phyloP scores from a whole-genome alignment of 2,797 vertebrate genomes.

The Schizopygopsis pylzovi region DNA sequence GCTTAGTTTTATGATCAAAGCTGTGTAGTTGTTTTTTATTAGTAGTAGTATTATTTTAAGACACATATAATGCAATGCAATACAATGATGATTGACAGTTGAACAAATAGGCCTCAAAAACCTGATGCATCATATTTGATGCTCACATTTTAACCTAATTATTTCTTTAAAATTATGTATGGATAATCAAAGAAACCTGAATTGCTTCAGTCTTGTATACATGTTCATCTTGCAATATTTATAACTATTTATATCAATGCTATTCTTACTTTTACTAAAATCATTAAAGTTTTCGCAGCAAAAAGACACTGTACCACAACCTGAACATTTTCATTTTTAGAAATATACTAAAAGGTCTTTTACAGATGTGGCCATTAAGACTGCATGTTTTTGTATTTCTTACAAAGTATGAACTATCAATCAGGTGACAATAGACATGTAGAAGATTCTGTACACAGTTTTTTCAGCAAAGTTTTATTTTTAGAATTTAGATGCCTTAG shows the following conservation, averaged over 20 bases:
- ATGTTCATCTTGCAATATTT: background rate
- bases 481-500: too few species aligned
- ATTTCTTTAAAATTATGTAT: background rate
- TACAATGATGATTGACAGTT: too few species aligned
- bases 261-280: background rate
- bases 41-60: background rate
- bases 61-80: background rate
- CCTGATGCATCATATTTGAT: background rate
- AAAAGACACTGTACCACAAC: background rate
- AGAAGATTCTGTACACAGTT: background rate
- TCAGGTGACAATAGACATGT: background rate
- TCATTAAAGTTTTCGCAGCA: background rate
- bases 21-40: background rate
- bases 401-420: too few species aligned
- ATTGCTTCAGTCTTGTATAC: background rate
- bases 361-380: background rate
- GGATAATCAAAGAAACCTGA: background rate
- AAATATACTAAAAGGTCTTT: background rate
- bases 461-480: background rate
- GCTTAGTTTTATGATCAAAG: background rate
- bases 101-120: background rate
- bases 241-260: too few species aligned
- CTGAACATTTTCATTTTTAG: background rate
- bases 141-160: background rate
- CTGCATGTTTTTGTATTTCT: background rate